These are phyloP conservation scores for Azemiops feae DNA, from an alignment of 2,113 vertebrate species.

Conservation along the genomic window DNA sequence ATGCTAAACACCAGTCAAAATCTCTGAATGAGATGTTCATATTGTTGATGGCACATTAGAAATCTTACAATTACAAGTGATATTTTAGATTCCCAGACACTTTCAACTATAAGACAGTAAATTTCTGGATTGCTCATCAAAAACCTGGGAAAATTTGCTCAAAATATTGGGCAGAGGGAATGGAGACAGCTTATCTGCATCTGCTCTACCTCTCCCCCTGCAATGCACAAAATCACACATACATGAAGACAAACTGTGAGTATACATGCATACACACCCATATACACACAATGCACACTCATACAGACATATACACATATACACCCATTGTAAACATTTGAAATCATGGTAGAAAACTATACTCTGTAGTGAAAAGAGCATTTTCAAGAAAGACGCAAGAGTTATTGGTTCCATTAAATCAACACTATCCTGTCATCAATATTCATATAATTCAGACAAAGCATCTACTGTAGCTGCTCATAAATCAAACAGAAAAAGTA, in stretches of 20 bases:
- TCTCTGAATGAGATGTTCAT: neutral
- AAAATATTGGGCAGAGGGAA: neutral
- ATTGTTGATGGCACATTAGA: neutral
- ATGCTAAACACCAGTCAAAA: neutral
- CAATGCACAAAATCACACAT: neutral
- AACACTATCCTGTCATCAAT: constrained; percentile 62
- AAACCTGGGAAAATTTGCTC: neutral
- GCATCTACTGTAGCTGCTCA: constrained; percentile 60
- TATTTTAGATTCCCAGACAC: neutral
- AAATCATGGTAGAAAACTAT: constrained; percentile 2
- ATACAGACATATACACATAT: neutral
- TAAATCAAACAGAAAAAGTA: constrained; percentile 67
- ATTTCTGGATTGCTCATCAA: neutral
- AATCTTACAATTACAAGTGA: neutral
- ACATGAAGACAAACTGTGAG: neutral
- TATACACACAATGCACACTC: neutral
- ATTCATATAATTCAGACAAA: constrained; percentile 69
- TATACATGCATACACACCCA: neutral
- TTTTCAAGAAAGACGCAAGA: constrained; percentile 55
- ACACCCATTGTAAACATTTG: neutral
- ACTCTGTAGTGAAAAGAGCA: constrained; percentile 31
- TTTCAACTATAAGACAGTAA: neutral
- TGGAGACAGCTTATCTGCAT: neutral
- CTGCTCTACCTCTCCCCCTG: neutral
- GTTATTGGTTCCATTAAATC: constrained; percentile 57